Percentiles rank a stretch among this genome's conserved stretches.
These are phyloP conservation scores for Chlorops oryzae DNA, from an alignment of 1,140 invertebrate species.

Conservation along the genomic window DNA sequence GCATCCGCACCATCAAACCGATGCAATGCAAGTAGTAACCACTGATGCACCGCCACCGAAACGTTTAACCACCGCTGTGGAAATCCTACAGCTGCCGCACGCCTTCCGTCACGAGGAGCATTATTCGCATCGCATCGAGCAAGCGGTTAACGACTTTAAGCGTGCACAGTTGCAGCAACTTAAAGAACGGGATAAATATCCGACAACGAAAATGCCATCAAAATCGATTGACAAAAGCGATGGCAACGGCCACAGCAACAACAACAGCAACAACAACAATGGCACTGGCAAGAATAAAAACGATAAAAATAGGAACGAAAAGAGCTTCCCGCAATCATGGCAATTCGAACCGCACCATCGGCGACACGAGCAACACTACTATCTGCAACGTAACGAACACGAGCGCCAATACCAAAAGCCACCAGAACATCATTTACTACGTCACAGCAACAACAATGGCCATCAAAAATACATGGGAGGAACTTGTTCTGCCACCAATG, in stretches of 20 bases:
- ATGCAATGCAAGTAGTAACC: neutral
- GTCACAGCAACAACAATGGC: neutral
- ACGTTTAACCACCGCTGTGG: too few species aligned
- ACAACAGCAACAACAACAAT: neutral
- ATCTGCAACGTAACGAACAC: neutral
- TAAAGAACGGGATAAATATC: neutral
- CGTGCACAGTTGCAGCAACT: neutral
- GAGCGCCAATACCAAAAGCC: neutral
- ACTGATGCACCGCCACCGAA: too few species aligned
- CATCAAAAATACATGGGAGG: neutral
- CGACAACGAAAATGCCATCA: neutral
- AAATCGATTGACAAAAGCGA: neutral
- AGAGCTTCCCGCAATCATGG: neutral
- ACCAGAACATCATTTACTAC: neutral
- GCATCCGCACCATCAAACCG: neutral
- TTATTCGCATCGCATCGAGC: constrained; percentile 4
- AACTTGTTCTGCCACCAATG: neutral
- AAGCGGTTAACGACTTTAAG: constrained; percentile 5
- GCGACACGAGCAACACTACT: constrained; percentile 4
- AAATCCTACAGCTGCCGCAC: neutral
- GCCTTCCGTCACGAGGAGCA: constrained; percentile 3
- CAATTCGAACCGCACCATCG: constrained; percentile 5
- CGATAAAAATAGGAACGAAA: constrained; percentile 3
- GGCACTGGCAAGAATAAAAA: neutral
- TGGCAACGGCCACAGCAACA: neutral